Percentiles rank a stretch among this genome's conserved stretches.
phyloP scores from a whole-genome alignment of 2,888 invertebrate genomes.

The Apoda limacodes region DNA sequence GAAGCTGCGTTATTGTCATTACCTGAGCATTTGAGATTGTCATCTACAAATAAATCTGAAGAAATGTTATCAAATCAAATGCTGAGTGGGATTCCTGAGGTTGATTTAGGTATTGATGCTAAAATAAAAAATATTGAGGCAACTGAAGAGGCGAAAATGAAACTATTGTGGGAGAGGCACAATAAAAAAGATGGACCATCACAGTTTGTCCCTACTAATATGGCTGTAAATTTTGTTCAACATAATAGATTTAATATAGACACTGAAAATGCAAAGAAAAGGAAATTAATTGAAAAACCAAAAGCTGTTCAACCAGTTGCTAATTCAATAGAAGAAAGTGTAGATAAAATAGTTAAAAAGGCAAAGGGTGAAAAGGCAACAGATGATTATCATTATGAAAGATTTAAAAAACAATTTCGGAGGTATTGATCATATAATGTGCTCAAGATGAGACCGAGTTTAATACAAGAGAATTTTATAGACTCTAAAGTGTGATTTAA shows the following conservation, averaged over 20 bases:
- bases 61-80: constrained; percentile 99
- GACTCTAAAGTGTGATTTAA: too few relatives aligned
- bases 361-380: constrained; percentile 91
- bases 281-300: constrained; percentile 64
- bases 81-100: constrained; percentile 99
- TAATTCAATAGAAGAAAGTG: constrained; percentile 54
- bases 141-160: constrained; percentile 97
- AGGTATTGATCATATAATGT: constrained; percentile 71
- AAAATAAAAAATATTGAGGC: constrained; percentile 99
- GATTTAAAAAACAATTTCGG: constrained; percentile 95
- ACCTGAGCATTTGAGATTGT: constrained; percentile 88
- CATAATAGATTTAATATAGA: constrained; percentile 97
- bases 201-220: constrained; percentile 96
- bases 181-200: constrained; percentile 94
- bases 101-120: constrained; percentile 98
- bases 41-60: constrained; percentile 89
- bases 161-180: constrained; percentile 87
- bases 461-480: too few relatives aligned
- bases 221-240: constrained; percentile 98
- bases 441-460: not conserved
- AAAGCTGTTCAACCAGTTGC: constrained; percentile 44
- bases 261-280: constrained; percentile 71
- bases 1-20: constrained; percentile 91
- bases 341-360: constrained; percentile 69
- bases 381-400: constrained; percentile 97